Percentiles rank a stretch among this genome's conserved stretches.
phyloP scores from a whole-genome alignment of 2,797 vertebrate species.

The Carapus acus region DNA sequence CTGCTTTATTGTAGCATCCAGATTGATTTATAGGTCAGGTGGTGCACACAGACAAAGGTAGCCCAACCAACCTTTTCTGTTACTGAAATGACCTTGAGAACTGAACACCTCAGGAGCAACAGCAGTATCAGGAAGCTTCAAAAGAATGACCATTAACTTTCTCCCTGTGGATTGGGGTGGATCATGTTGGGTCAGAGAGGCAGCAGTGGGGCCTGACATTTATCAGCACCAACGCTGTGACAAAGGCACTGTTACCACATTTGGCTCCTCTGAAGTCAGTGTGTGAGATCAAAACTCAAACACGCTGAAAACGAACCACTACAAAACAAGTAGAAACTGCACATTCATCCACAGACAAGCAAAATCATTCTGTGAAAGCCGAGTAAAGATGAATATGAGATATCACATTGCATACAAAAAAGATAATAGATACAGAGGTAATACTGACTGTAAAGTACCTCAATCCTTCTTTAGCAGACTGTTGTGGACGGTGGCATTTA shows the following conservation, averaged over 20 bases:
- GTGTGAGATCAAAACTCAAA: no score
- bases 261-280: no score
- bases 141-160: conserved; percentile 37
- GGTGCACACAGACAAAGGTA: conserved; percentile 29
- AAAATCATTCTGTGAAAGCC: no score
- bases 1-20: conserved; percentile 18
- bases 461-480: not conserved
- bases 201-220: no score
- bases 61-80: conserved; percentile 64
- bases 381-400: no score
- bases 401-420: no score
- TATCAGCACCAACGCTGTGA: not conserved
- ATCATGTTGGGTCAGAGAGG: conserved; percentile 24
- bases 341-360: no score
- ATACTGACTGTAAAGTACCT: not conserved
- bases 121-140: conserved; percentile 24
- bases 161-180: conserved; percentile 17
- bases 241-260: not conserved
- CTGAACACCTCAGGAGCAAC: conserved; percentile 33
- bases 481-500: not conserved
- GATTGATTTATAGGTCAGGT: conserved; percentile 28
- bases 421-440: conserved; percentile 3
- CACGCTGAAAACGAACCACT: not conserved
- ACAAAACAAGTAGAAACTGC: no score
- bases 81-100: conserved; percentile 56